Conservation (phyloP, 2,888 invertebrate genomes). For the Nemoura dubitans region DNA sequence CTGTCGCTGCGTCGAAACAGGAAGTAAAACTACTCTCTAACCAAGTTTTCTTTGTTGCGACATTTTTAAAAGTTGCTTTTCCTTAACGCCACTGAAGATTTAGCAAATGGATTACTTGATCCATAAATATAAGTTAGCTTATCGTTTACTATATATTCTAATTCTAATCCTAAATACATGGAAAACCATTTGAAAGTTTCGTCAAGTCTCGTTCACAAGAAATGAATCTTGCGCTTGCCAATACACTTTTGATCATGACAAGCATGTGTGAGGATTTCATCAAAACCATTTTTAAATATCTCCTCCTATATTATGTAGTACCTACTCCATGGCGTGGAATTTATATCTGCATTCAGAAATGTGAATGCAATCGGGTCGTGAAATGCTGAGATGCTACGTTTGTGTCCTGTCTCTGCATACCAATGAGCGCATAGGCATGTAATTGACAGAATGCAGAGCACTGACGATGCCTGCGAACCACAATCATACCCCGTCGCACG, state of each 20-base stretch:
- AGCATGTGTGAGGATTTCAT: not conserved
- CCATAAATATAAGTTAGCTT: not conserved
- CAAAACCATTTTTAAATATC: not conserved
- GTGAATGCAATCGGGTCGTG: not conserved
- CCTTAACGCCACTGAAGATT: not conserved
- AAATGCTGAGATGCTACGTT: not conserved
- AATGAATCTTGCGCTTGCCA: not conserved
- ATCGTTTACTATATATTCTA: not conserved
- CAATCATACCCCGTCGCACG: not conserved
- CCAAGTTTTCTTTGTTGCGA: not conserved
- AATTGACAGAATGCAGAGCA: not conserved
- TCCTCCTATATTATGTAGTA: not conserved
- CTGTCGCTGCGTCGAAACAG: not conserved
- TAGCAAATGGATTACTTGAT: not conserved
- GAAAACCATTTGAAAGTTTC: not conserved
- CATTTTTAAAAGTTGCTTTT: not conserved
- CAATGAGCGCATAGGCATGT: not conserved
- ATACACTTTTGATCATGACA: not conserved
- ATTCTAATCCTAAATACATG: not conserved
- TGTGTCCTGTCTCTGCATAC: not conserved
- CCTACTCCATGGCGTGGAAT: not conserved
- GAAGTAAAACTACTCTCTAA: not conserved
- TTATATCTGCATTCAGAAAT: not conserved
- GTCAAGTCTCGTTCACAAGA: not conserved
- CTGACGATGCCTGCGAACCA: not conserved